These are phyloP conservation scores for Uromys caudimaculatus DNA, from an alignment of 2,797 vertebrate genomes.

Conservation along the genomic window DNA sequence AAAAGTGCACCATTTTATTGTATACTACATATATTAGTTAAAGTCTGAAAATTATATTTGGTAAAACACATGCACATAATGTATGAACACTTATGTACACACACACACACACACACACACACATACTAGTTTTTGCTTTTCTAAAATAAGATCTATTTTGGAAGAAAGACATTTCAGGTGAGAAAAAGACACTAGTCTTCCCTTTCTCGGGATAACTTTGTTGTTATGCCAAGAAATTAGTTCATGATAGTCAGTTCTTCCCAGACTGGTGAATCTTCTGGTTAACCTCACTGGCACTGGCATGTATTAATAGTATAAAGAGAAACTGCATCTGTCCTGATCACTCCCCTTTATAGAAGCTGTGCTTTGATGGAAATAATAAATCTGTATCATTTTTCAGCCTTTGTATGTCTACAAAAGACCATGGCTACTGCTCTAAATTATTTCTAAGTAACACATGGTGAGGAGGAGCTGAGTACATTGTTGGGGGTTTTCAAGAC, in stretches of 20 bases:
- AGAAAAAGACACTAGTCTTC: slow-evolving; percentile 83
- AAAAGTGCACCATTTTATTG: not conserved
- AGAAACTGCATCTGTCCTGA: slow-evolving; percentile 72
- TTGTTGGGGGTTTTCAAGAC: not conserved
- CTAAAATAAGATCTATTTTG: slow-evolving; percentile 45
- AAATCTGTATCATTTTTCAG: slow-evolving; percentile 53
- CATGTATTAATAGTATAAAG: slow-evolving; percentile 67
- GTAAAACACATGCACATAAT: not conserved
- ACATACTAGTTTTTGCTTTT: not conserved
- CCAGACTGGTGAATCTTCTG: slow-evolving; percentile 73
- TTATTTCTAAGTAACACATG: not conserved
- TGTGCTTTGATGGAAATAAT: slow-evolving; percentile 48
- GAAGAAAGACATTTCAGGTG: slow-evolving; percentile 73
- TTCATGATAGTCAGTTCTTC: slow-evolving; percentile 75
- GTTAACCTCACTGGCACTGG: slow-evolving; percentile 81
- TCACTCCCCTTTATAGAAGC: slow-evolving; percentile 72
- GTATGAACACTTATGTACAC: not conserved
- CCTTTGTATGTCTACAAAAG: slow-evolving; percentile 62
- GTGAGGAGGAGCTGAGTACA: not conserved
- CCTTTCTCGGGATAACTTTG: slow-evolving; percentile 68
- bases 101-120: not conserved
- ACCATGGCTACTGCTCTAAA: not conserved
- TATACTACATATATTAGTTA: not conserved
- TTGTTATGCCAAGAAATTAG: slow-evolving; percentile 79
- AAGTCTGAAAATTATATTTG: not conserved